Evolutionary conservation across 2,113 vertebrate genomes (phyloP), one percentile per base, ranked within the genome.

Genomic region (Zosterops hypoxanthus): DNA sequence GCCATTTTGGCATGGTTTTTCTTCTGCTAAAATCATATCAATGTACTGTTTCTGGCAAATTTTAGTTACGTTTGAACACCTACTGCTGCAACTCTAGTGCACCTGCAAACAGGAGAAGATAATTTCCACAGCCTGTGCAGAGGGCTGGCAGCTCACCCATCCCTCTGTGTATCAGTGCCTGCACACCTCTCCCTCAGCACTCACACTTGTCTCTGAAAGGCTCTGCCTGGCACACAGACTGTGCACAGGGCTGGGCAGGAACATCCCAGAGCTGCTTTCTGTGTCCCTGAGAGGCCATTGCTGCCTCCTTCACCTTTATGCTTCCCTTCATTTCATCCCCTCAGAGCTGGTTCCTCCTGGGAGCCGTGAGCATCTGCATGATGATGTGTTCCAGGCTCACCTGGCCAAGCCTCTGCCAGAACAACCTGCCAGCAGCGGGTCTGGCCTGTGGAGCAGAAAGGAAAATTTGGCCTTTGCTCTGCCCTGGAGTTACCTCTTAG

Each of bases 391-490:
- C 44, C 49, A 64, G 65, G 36, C 36, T 86, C 75, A 39, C 53
- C 61, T n/a, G 55, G 36, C 28, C 31, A 11, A 13, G 70, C 42
- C 53, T 71, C 52, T 14, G 7, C 24, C 41, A 15, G 12, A 86
- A 33, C 0, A 1, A 19, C 53, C 42, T 82, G 72, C 82, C 55
- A 60, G 86, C 52, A 47, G 79, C 52, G 23, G 50, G 71, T 65
- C 13, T 16, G 17, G 26, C 31, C 55, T 50, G n/a, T 4, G 26
- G 22, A 66, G 21, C 19, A 1, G 8, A 61, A 36, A 61, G 33
- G 14, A 53, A 31, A 65, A 60, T 8, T 10, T 49, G 73, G 56
- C 79, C 64, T 86, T 94, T 83, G 41, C 65, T 94, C 80, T 90
- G 77, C 65, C 79, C 42, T 81, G 41, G 31, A 72, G 55, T 68